Evolutionary conservation across 2,113 vertebrate species (phyloP).

Genomic region (Eclectus roratus): DNA sequence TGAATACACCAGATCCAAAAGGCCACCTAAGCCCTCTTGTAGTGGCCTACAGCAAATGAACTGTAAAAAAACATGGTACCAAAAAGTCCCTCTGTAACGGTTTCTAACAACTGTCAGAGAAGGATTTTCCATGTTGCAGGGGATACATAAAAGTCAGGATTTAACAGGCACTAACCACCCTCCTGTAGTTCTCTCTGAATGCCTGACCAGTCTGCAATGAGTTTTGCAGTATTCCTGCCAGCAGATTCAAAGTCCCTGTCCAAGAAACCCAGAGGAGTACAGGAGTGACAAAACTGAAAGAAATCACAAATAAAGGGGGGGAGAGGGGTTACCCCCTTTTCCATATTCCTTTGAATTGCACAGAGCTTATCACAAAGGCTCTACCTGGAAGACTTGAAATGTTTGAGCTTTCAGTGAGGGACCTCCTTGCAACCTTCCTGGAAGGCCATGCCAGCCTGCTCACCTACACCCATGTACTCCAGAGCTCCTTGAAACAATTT

Average conservation of each 20-base stretch:
- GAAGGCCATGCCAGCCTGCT: background rate
- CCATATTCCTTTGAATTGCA: background rate
- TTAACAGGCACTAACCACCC: background rate
- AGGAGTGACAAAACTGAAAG: background rate
- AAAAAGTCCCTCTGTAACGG: background rate
- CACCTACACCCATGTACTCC: background rate
- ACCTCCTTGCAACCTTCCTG: background rate
- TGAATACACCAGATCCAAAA: background rate
- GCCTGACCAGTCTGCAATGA: background rate
- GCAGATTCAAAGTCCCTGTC: background rate
- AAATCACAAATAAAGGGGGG: background rate
- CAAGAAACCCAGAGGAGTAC: background rate
- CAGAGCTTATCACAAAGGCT: background rate
- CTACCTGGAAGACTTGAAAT: background rate
- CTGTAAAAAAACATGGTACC: background rate
- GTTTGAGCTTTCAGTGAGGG: background rate
- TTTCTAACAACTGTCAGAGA: background rate
- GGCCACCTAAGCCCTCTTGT: background rate
- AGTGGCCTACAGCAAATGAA: background rate
- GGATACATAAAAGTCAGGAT: background rate
- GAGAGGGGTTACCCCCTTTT: background rate
- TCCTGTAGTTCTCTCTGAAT: background rate
- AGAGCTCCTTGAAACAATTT: constrained; percentile 39
- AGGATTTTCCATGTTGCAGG: background rate
- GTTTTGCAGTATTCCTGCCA: background rate